phyloP scores from a whole-genome alignment of 92 coral and sea anemone genomes.

The Paramuricea clavata region DNA sequence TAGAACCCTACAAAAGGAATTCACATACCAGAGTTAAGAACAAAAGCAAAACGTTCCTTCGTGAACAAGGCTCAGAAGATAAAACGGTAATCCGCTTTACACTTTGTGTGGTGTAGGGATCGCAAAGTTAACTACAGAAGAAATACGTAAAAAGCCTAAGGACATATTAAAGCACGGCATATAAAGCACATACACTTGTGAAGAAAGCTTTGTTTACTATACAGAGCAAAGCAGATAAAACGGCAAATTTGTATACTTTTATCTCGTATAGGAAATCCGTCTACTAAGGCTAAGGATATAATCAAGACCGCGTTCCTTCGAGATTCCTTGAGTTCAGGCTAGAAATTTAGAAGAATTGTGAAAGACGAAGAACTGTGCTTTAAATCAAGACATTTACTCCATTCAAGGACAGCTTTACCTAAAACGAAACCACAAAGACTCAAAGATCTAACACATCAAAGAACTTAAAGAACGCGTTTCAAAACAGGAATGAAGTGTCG shows the following conservation, averaged over 20 bases:
- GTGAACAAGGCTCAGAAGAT: no score
- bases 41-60: neutral
- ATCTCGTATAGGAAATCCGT: neutral
- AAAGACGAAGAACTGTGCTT: neutral
- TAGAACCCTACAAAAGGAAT: neutral
- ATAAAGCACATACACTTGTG: no score
- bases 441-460: conserved; percentile 1
- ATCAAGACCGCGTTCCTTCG: neutral
- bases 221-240: no score
- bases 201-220: no score
- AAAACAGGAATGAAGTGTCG: conserved; percentile 2
- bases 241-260: no score
- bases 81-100: no score
- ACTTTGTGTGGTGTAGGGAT: no score
- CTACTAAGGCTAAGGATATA: neutral
- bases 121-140: no score
- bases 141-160: no score
- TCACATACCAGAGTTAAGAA: neutral
- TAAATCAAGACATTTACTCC: neutral
- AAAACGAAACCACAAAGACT: neutral
- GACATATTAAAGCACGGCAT: no score
- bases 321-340: neutral
- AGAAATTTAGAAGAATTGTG: neutral
- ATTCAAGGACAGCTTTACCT: neutral
- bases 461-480: conserved; percentile 1